A percentile compares a stretch with the other conserved stretches of the same genome.
Evolutionary conservation across 2,888 invertebrate genomes (phyloP).

Genomic region (Nesidiocoris tenuis): DNA sequence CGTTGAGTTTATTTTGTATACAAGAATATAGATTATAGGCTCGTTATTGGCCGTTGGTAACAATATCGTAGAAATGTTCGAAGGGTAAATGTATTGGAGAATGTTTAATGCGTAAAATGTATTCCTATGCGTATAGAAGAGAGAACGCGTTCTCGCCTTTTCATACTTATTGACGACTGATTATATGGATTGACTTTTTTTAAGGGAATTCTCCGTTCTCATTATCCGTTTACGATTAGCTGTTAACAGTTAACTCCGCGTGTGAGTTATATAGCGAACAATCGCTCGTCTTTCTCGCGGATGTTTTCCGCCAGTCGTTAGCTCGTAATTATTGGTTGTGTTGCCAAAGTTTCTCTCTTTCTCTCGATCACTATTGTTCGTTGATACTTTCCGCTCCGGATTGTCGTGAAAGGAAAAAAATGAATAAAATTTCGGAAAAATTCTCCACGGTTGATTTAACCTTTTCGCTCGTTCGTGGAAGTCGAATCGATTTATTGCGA

Average conservation of each 20-base stretch:
- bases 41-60: constrained; percentile 7
- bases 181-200: neutral
- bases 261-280: no score
- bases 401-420: neutral
- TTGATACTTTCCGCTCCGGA: neutral
- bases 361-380: neutral
- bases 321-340: neutral
- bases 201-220: no score
- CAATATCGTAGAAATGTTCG: neutral
- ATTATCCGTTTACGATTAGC: no score
- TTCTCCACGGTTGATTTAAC: no score
- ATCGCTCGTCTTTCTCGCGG: neutral
- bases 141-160: neutral
- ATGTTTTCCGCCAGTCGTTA: neutral
- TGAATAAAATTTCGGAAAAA: neutral
- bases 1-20: constrained; percentile 35
- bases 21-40: constrained; percentile 25
- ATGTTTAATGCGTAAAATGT: neutral
- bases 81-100: neutral
- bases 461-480: no score
- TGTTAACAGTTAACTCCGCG: no score
- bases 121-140: neutral
- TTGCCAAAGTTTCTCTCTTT: neutral
- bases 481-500: no score
- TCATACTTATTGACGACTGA: neutral